These are phyloP conservation scores for Mastomys coucha DNA, from an alignment of 2,113 vertebrate species.

Conservation along the genomic window DNA sequence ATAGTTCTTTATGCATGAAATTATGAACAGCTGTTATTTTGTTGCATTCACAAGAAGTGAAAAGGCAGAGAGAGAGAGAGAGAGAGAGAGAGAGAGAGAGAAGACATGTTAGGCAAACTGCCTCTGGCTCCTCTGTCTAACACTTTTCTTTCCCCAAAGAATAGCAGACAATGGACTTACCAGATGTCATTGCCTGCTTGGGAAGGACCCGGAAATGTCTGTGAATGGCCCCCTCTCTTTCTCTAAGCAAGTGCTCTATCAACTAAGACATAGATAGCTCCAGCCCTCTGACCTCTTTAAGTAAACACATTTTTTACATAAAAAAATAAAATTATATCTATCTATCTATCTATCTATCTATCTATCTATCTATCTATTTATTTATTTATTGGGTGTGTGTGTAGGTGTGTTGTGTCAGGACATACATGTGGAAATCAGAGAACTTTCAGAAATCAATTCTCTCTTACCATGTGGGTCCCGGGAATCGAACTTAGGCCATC, in stretches of 20 bases:
- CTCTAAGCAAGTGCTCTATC: not conserved
- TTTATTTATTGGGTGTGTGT: not conserved
- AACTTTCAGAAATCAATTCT: not conserved
- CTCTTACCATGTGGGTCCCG: not conserved
- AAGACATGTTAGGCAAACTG: slow-evolving; percentile 90
- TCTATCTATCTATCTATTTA: not conserved
- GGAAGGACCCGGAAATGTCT: slow-evolving; percentile 81
- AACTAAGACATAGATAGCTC: not conserved
- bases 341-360: not conserved
- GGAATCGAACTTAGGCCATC: not conserved
- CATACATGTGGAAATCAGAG: not conserved
- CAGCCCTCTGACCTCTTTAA: not conserved
- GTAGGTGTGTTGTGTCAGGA: not conserved
- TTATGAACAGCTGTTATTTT: slow-evolving; percentile 91
- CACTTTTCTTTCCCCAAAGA: slow-evolving; percentile 86
- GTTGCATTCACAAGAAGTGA: slow-evolving; percentile 88
- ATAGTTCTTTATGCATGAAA: slow-evolving; percentile 91
- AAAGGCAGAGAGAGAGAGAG: slow-evolving; percentile 87
- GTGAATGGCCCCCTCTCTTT: slow-evolving; percentile 49
- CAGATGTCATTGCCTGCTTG: slow-evolving; percentile 86
- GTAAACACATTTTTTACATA: not conserved
- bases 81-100: slow-evolving; percentile 87
- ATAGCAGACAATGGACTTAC: slow-evolving; percentile 87
- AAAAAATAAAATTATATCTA: not conserved
- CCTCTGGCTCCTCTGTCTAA: slow-evolving; percentile 89